phyloP scores from a whole-genome alignment of 2,888 invertebrate genomes.

The Hypena proboscidalis region DNA sequence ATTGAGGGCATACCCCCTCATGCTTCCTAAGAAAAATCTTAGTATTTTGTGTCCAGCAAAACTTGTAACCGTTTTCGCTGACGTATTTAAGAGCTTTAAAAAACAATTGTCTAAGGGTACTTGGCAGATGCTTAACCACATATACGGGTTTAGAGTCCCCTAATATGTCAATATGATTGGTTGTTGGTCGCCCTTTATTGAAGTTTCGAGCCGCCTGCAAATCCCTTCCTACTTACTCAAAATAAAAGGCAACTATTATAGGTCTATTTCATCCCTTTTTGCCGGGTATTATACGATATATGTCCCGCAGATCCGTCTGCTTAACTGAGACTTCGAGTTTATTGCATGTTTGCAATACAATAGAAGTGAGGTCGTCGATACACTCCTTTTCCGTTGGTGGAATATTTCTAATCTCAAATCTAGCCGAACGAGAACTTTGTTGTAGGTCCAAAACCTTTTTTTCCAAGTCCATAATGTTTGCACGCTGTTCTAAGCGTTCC shows the following conservation, averaged over 20 bases:
- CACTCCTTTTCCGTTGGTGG: background rate
- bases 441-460: background rate
- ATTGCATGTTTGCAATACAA: background rate
- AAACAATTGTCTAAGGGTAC: too few relatives aligned
- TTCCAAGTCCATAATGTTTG: background rate
- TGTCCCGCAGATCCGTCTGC: background rate
- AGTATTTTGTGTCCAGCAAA: too few relatives aligned
- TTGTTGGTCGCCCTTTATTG: slow-evolving; percentile 1
- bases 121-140: too few relatives aligned
- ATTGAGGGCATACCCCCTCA: too few relatives aligned
- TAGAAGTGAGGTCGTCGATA: background rate
- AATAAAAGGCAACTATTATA: background rate
- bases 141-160: slow-evolving; percentile 6
- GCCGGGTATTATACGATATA: background rate
- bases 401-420: background rate
- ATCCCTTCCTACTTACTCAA: too few relatives aligned
- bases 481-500: background rate
- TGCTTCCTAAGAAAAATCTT: too few relatives aligned
- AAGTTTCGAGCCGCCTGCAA: background rate
- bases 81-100: too few relatives aligned
- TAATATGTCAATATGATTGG: background rate
- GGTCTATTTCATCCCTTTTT: slow-evolving; percentile 4
- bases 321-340: background rate
- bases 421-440: background rate
- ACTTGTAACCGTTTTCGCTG: too few relatives aligned